Percentiles rank a stretch among this genome's conserved stretches.
Evolutionary conservation across 2,888 invertebrate genomes (phyloP).

Genomic region (Clusia tigrina): DNA sequence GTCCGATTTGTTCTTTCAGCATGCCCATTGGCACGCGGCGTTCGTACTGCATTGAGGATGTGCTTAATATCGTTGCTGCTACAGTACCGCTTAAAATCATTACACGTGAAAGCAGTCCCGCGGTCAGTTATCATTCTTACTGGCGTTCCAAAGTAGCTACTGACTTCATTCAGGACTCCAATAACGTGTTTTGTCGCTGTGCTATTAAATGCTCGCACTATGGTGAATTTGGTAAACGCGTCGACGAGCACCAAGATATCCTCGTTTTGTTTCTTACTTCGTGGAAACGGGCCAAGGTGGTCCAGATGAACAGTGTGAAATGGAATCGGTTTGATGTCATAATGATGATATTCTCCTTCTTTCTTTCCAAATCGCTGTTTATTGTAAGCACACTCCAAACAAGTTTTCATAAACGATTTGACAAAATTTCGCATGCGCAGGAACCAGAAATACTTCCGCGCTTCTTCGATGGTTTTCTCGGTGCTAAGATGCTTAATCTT

Average conservation of each 20-base stretch:
- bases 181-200: slow-evolving; percentile 26
- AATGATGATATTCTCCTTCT: slow-evolving; percentile 19
- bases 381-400: slow-evolving; percentile 22
- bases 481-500: no score
- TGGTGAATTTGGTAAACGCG: slow-evolving; percentile 28
- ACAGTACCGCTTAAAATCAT: slow-evolving; percentile 36
- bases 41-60: slow-evolving; percentile 38
- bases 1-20: slow-evolving; percentile 22
- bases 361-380: slow-evolving; percentile 37
- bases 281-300: slow-evolving; percentile 27
- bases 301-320: slow-evolving; percentile 22
- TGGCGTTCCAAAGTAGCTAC: slow-evolving; percentile 38
- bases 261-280: slow-evolving; percentile 18
- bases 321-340: slow-evolving; percentile 22
- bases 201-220: slow-evolving; percentile 23
- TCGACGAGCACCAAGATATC: slow-evolving; percentile 27
- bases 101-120: slow-evolving; percentile 41
- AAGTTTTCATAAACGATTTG: background rate
- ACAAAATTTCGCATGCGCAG: background rate
- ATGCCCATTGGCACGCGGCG: slow-evolving; percentile 38
- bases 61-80: slow-evolving; percentile 35
- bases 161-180: slow-evolving; percentile 17
- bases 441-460: background rate
- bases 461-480: background rate
- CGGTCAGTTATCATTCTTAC: slow-evolving; percentile 39